A percentile compares a stretch with the other conserved stretches of the same genome.
Evolutionary conservation across 2,888 invertebrate species (phyloP).

Genomic region (Cyclophora punctaria): DNA sequence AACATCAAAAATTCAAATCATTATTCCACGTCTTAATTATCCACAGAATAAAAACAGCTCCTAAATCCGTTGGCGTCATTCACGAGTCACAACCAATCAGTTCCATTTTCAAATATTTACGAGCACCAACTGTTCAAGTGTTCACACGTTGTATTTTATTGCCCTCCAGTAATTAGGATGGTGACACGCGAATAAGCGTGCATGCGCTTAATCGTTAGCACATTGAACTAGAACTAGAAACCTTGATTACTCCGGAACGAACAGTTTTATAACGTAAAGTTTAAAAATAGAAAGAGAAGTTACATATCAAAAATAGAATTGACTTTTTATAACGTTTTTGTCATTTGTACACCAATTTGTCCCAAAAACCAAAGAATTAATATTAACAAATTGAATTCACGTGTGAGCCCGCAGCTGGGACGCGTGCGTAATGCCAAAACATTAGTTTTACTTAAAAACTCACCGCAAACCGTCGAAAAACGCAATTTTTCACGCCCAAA

Average conservation of each 20-base stretch:
- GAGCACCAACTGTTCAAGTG: constrained; percentile 49
- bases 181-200: constrained; percentile 31
- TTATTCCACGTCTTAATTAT: neutral
- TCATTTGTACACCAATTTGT: constrained; percentile 31
- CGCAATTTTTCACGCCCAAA: constrained; percentile 69
- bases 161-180: constrained; percentile 40
- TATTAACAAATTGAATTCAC: constrained; percentile 46
- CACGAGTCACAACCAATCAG: constrained; percentile 16
- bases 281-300: no score
- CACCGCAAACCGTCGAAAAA: constrained; percentile 62
- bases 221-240: constrained; percentile 23
- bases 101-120: constrained; percentile 36
- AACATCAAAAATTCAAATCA: no score
- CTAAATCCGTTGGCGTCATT: constrained; percentile 17
- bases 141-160: constrained; percentile 46
- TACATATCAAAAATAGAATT: neutral
- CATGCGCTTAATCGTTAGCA: constrained; percentile 38
- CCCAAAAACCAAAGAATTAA: constrained; percentile 34
- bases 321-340: neutral
- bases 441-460: constrained; percentile 65
- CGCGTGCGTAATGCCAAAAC: constrained; percentile 58
- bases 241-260: neutral
- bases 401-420: constrained; percentile 53
- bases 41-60: constrained; percentile 20
- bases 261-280: no score